Conservation (phyloP, 1,140 invertebrate genomes). For the Holcopasites calliopsidis region DNA sequence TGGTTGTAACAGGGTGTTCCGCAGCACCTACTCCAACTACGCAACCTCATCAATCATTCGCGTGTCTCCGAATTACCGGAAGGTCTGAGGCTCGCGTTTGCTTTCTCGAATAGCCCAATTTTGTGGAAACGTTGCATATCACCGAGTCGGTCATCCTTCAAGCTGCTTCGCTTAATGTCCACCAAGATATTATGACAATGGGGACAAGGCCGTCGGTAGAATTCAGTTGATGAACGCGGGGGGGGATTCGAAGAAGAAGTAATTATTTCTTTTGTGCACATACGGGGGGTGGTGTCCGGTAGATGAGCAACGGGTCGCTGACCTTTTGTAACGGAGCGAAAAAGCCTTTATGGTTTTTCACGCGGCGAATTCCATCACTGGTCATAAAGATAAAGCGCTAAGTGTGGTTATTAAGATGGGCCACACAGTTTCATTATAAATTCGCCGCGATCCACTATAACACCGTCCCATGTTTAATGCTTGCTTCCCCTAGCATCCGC, state of each 20-base stretch:
- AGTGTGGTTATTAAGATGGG: constrained; percentile 52
- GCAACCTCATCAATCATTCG: background rate
- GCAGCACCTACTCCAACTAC: background rate
- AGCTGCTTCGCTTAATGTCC: constrained; percentile 6
- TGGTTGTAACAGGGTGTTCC: background rate
- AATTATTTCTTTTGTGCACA: constrained; percentile 31
- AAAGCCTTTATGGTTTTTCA: constrained; percentile 25
- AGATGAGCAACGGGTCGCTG: background rate
- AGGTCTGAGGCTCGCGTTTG: constrained; percentile 3
- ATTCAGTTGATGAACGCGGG: no score
- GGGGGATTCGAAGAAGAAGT: background rate
- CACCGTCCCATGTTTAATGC: background rate
- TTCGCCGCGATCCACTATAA: constrained; percentile 10
- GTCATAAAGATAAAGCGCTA: constrained; percentile 39
- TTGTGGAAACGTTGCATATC: constrained; percentile 22
- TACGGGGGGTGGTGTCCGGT: constrained; percentile 1
- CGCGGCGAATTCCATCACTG: background rate
- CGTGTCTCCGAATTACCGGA: background rate
- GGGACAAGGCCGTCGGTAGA: no score
- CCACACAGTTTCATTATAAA: constrained; percentile 40
- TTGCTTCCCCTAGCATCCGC: background rate
- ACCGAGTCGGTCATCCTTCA: background rate
- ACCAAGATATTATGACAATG: background rate
- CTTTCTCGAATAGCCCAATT: constrained; percentile 20
- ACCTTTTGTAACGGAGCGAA: background rate